Percentiles rank a stretch among this genome's conserved stretches.
Evolutionary conservation across 2,888 invertebrate genomes (phyloP).

Genomic region (Thalpophila matura): DNA sequence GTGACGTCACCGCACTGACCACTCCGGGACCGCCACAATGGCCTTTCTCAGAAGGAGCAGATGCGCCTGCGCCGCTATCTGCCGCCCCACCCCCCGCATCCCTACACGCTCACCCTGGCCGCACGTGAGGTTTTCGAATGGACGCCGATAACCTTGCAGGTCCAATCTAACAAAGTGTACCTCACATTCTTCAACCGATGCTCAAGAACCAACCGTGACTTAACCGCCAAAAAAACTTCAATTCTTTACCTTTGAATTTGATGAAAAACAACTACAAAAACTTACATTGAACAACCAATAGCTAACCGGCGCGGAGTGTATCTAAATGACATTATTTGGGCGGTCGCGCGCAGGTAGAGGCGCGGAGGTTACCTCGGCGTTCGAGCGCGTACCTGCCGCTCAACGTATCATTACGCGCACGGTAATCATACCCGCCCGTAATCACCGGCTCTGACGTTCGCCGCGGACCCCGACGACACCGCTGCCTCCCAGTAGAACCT

Average conservation of each 20-base stretch:
- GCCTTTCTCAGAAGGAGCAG: constrained; percentile 90
- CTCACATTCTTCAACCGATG: constrained; percentile 45
- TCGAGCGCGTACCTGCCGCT: constrained; percentile 80
- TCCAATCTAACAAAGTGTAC: constrained; percentile 51
- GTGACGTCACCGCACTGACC: constrained; percentile 90
- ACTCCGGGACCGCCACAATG: constrained; percentile 87
- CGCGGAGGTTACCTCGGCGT: constrained; percentile 74
- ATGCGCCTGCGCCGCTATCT: constrained; percentile 86
- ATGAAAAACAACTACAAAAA: constrained; percentile 79
- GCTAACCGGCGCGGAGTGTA: constrained; percentile 78
- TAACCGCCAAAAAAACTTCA: constrained; percentile 67
- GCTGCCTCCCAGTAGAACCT: constrained; percentile 82
- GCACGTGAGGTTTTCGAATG: constrained; percentile 70
- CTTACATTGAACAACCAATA: constrained; percentile 81
- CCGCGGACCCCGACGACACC: constrained; percentile 62
- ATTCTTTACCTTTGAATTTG: constrained; percentile 69
- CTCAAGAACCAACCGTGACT: constrained; percentile 65
- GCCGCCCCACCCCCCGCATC: constrained; percentile 75
- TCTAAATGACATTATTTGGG: constrained; percentile 83
- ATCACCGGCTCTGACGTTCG: constrained; percentile 74
- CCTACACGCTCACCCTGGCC: constrained; percentile 70
- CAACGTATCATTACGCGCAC: constrained; percentile 86
- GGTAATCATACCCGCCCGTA: constrained; percentile 82
- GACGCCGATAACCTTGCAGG: constrained; percentile 66
- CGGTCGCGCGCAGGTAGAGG: constrained; percentile 80